Evolutionary conservation across 2,797 vertebrate genomes (phyloP).

Genomic region (Centroberyx gerrardi): DNA sequence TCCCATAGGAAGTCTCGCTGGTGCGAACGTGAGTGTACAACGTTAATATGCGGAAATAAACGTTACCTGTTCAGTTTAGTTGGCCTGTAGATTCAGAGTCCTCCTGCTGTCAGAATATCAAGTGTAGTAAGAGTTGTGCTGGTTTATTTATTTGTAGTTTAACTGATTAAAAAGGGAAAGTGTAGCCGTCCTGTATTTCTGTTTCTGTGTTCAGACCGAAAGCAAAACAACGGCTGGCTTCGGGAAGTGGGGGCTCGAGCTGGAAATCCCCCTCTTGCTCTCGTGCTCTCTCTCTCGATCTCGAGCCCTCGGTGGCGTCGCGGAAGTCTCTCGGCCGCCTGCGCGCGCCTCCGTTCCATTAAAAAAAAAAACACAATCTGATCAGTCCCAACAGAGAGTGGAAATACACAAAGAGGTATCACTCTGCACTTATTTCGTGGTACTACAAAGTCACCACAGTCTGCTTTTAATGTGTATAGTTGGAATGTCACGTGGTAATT

Average conservation of each 20-base stretch:
- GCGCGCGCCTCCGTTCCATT: constrained; percentile 76
- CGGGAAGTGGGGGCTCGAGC: constrained; percentile 74
- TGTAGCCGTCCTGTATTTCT: constrained; percentile 80
- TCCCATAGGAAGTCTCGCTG: constrained; percentile 42
- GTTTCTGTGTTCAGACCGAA: constrained; percentile 93
- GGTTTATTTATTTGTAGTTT: constrained; percentile 5
- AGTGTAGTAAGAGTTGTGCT: too few species aligned
- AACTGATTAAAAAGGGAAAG: constrained; percentile 24
- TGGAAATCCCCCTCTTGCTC: constrained; percentile 91
- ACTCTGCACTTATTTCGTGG: constrained; percentile 37
- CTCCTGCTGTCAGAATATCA: constrained; percentile 31
- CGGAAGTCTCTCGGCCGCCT: constrained; percentile 79
- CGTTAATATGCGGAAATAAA: constrained; percentile 73
- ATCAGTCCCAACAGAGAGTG: not conserved
- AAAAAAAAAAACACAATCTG: constrained; percentile 13
- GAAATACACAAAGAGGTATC: not conserved
- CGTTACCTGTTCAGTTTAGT: constrained; percentile 67
- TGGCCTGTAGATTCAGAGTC: constrained; percentile 51
- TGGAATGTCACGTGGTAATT: too few species aligned
- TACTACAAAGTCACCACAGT: too few species aligned
- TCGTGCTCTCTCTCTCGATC: constrained; percentile 60
- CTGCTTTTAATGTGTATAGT: too few species aligned
- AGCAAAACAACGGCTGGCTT: constrained; percentile 94
- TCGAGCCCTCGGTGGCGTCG: constrained; percentile 62
- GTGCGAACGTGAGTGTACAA: constrained; percentile 5